phyloP scores from a whole-genome alignment of 2,888 invertebrate genomes.

The Microdon myrmicae region DNA sequence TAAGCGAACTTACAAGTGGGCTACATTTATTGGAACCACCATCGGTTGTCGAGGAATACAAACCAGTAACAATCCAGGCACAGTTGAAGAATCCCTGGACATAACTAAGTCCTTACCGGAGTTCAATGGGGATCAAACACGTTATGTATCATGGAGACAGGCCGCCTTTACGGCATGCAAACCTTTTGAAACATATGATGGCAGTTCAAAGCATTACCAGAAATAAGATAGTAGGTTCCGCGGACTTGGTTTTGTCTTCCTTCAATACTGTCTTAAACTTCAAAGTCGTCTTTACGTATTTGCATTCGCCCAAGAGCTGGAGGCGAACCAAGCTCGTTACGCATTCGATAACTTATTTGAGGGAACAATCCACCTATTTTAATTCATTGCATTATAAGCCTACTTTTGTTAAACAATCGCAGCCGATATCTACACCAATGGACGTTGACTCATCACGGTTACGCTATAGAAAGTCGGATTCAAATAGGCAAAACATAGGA shows the following conservation, averaged over 20 bases:
- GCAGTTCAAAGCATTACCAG: slow-evolving; percentile 25
- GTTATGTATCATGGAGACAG: slow-evolving; percentile 13
- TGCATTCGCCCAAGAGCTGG: slow-evolving; percentile 18
- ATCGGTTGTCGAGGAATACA: slow-evolving; percentile 2
- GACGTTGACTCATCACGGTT: slow-evolving; percentile 1
- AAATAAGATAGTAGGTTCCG: slow-evolving; percentile 25
- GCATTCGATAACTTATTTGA: no score
- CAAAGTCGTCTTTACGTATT: slow-evolving; percentile 25
- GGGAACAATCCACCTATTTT: not conserved
- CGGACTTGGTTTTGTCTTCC: slow-evolving; percentile 26
- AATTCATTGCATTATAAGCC: slow-evolving; percentile 4
- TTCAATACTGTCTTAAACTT: slow-evolving; percentile 44
- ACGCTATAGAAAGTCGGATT: not conserved
- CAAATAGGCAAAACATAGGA: no score
- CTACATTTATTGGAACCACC: not conserved
- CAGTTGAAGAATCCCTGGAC: slow-evolving; percentile 14
- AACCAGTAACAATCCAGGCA: not conserved
- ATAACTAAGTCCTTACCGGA: slow-evolving; percentile 6
- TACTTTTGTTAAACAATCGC: not conserved
- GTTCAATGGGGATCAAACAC: slow-evolving; percentile 2
- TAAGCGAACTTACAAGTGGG: not conserved
- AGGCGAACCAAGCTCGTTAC: slow-evolving; percentile 21
- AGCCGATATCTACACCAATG: not conserved
- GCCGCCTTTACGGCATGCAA: slow-evolving; percentile 4
- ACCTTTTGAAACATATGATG: slow-evolving; percentile 16